These are phyloP conservation scores for Triplophysa rosa DNA, from an alignment of 2,113 vertebrate genomes.

Conservation along the genomic window DNA sequence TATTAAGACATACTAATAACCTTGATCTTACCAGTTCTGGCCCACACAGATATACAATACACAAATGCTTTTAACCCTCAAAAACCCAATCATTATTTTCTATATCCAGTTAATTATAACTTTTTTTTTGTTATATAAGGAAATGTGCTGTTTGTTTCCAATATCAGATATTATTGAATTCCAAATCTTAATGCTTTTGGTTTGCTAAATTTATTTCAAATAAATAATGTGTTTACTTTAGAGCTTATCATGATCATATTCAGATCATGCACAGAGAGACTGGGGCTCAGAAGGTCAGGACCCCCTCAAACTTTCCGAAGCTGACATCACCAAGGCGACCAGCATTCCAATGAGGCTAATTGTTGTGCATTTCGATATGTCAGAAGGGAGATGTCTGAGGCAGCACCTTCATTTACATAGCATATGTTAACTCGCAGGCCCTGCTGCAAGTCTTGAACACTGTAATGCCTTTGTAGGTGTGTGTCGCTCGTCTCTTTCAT, in stretches of 20 bases:
- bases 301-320: constrained; percentile 46
- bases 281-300: constrained; percentile 70
- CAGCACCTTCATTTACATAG: constrained; percentile 30
- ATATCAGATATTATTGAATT: no score
- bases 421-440: not conserved
- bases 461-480: not conserved
- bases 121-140: no score
- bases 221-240: not conserved
- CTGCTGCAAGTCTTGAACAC: not conserved
- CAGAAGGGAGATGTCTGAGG: not conserved
- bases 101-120: no score
- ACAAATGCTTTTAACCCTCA: not conserved
- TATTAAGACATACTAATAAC: constrained; percentile 32
- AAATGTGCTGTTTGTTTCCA: no score
- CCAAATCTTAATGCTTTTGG: no score
- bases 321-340: constrained; percentile 57
- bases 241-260: constrained; percentile 55
- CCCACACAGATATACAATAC: not conserved
- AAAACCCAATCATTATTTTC: not conserved
- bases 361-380: constrained; percentile 49
- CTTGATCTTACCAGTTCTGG: not conserved
- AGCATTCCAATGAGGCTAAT: constrained; percentile 67
- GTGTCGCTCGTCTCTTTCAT: no score
- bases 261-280: constrained; percentile 42
- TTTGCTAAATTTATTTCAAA: no score